Evolutionary conservation across 2,113 vertebrate genomes (phyloP).

Genomic region (Empidonax alnorum): DNA sequence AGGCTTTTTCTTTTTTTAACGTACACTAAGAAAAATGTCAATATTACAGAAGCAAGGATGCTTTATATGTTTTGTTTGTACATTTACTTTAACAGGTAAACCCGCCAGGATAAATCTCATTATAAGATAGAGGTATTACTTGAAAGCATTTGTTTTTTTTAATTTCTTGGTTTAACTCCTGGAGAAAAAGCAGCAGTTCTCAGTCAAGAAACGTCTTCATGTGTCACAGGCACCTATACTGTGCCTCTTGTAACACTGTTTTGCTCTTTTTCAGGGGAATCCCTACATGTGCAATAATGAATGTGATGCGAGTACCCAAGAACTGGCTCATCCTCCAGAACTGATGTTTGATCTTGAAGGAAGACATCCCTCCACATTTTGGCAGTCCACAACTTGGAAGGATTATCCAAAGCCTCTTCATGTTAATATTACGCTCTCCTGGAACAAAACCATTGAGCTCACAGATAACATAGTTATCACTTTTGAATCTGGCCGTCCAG

Average conservation of each 20-base stretch:
- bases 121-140: not conserved
- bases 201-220: not conserved
- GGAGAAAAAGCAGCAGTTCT: not conserved
- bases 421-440: slow-evolving; percentile 96
- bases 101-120: not conserved
- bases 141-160: not conserved
- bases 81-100: not conserved
- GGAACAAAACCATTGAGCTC: slow-evolving; percentile 99
- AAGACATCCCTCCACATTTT: slow-evolving; percentile 95
- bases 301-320: slow-evolving; percentile 92
- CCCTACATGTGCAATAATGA: slow-evolving; percentile 99
- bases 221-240: not conserved
- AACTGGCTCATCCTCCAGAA: slow-evolving; percentile 93
- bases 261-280: slow-evolving; percentile 86
- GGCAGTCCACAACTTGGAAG: slow-evolving; percentile 97
- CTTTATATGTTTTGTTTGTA: not conserved
- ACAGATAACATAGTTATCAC: slow-evolving; percentile 97
- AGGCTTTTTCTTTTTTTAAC: slow-evolving; percentile 8
- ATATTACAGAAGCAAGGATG: not conserved
- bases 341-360: slow-evolving; percentile 98
- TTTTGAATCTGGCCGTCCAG: slow-evolving; percentile 95
- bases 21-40: not conserved
- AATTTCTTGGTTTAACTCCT: not conserved
- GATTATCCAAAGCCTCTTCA: slow-evolving; percentile 92
- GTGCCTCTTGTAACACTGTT: not conserved